Conservation (phyloP, 37 sponge, comb jelly and placozoan genomes). For the Spongilla lacustris region DNA sequence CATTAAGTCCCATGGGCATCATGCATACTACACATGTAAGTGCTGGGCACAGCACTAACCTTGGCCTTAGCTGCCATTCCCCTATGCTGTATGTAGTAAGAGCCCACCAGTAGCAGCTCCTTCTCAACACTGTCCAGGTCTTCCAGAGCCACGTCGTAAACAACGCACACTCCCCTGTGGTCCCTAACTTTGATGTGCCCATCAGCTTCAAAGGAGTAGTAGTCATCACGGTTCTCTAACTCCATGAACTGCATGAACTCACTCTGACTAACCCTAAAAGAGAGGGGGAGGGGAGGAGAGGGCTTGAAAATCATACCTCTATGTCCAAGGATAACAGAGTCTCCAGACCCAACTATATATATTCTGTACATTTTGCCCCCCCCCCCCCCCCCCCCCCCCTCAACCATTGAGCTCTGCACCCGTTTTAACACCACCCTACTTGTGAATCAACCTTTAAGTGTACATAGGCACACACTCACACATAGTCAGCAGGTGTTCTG, state of each 20-base stretch:
- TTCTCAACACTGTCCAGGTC: conserved; percentile 53
- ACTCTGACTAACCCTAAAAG: conserved; percentile 40
- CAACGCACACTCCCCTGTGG: conserved; percentile 37
- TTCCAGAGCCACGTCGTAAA: conserved; percentile 67
- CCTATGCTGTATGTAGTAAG: conserved; percentile 59
- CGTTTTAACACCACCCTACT: too few species aligned
- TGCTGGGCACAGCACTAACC: too few species aligned
- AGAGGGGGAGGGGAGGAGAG: background rate
- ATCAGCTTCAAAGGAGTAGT: conserved; percentile 49
- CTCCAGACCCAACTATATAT: too few species aligned
- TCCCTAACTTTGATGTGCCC: conserved; percentile 62
- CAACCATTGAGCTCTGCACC: background rate
- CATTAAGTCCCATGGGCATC: background rate
- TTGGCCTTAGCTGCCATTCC: background rate
- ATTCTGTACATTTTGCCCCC: too few species aligned
- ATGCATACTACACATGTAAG: background rate
- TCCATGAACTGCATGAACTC: conserved; percentile 71
- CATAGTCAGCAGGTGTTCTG: conserved; percentile 72
- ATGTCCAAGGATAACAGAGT: background rate
- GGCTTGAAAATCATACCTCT: background rate
- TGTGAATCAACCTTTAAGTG: background rate
- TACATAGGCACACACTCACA: background rate
- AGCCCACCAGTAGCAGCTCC: conserved; percentile 57
- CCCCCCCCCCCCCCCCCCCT: background rate
- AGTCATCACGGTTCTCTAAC: conserved; percentile 83